These are phyloP conservation scores for Chionis minor DNA, from an alignment of 2,113 vertebrate genomes.

Conservation along the genomic window DNA sequence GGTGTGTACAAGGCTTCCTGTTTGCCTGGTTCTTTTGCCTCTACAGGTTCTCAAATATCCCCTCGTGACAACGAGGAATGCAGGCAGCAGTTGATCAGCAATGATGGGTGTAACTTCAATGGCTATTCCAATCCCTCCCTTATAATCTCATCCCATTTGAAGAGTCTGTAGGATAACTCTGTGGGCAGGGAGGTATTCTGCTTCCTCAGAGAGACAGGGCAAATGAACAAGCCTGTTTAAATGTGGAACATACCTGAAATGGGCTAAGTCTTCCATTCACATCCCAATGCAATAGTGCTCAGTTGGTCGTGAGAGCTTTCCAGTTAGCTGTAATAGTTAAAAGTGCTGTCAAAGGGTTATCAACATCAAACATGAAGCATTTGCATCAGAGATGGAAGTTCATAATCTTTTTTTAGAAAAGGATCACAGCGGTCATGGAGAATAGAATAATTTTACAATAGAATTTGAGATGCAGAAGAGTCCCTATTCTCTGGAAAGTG, in stretches of 20 bases:
- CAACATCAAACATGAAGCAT: neutral
- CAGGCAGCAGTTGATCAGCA: neutral
- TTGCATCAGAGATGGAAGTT: neutral
- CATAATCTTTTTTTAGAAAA: neutral
- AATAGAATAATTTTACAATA: neutral
- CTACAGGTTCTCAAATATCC: neutral
- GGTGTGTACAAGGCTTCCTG: neutral
- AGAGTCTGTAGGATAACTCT: neutral
- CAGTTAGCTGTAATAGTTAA: neutral
- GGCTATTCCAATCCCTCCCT: neutral
- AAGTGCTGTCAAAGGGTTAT: neutral
- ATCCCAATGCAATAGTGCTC: neutral
- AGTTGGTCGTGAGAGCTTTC: neutral
- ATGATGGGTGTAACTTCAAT: neutral
- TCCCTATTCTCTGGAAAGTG: neutral
- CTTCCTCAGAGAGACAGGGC: neutral
- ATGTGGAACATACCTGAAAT: neutral
- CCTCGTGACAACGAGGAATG: neutral
- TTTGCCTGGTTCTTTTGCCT: neutral
- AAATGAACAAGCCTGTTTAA: neutral
- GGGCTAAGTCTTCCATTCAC: neutral
- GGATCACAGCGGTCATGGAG: neutral
- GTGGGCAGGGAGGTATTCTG: neutral
- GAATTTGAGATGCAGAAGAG: neutral
- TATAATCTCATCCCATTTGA: neutral